Base-by-base conservation (phyloP, 2,113 vertebrate genomes). In the Planiliza haematocheilus region DNA sequence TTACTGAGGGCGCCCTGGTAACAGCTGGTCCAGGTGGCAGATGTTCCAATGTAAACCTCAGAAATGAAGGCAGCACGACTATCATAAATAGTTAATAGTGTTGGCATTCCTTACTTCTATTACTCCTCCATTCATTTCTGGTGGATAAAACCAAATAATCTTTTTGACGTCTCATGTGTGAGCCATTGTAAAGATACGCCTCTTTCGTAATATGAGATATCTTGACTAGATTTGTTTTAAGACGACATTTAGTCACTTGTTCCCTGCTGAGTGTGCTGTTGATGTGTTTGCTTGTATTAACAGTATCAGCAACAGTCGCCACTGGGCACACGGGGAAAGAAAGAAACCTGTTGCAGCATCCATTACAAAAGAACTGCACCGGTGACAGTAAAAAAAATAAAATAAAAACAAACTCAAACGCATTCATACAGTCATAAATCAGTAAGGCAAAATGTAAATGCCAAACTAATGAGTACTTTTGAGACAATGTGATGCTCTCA, bases 331-430 rank as follows among this genome's bases (percentile, higher is more conserved):
- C 41, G 58, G 7, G 18, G 36, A 39, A 21, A 57, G 7, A 10
- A 55, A 30, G 51, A 61, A 80, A 89, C 80, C 86, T 89, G 86
- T 88, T 83, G 86, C 88, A 85, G 52, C 67, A 58, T 65, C 53
- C 43, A 49, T 20, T 37, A 46, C 24, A 60, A 53, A 56, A 51
- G 39, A 51, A 30, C 48, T 65, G 38, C 68, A 37, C 41, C 69
- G 51, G 50, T n/a, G 61, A 67, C 20, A 34, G 51, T 20, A 42
- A 51, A 57, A 61, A 16, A 30, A 30, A 30, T 30, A 30, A 30
- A 30, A 30, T 30, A 30, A 30, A 30, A 30, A n/a, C n/a, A n/a
- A n/a, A 61, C 37, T 68, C 37, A 21, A 41, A 45, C 9, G 56
- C 42, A 39, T 39, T n/a, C 10, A 59, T 6, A n/a, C 56, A 62